Evolutionary conservation across 2,888 invertebrate species (phyloP), one percentile per base, ranked within the genome.

Genomic region (Mayetiola destructor): DNA sequence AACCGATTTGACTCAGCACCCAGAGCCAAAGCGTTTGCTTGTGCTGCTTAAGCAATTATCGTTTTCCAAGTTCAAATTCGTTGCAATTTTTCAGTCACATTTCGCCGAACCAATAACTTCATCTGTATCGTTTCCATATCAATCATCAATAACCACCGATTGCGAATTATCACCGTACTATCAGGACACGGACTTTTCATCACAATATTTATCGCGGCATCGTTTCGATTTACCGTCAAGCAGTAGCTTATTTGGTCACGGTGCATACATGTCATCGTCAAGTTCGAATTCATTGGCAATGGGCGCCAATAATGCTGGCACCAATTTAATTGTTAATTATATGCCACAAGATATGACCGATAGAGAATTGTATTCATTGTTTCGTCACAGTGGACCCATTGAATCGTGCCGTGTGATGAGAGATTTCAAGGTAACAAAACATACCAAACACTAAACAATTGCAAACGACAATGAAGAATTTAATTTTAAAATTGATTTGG

Each of bases 301-400:
- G 59, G 62, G 62, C 12, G 42, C 23, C 23, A 65, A 65, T 53
- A 66, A 67, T 61, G 56, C 73, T 61, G 77, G 76, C 64, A 89
- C 89, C 59, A 94, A 94, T 76, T 79, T 95, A 64, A 95, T 95
- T 64, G 87, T 95, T 67, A 95, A 95, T 77, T 95, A 94, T 73
- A 79, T 95, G 65, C 94, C 95, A 30, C 94, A 94, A 75, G 87
- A 84, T 66, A 86, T 94, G 78, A 88, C 88, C 2, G 94, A 94
- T 70, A 85, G 88, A 68, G 92, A 93, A 67, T 78, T 94, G 58
- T 87, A 85, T 69, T 84, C 85, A 62, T 82, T 94, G 77, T 95
- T 95, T 72, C 81, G 85, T 64, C 83, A 85, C 57, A 84, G 91
- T 64, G 94, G 94, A 55, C 86, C 88, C 21, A 82, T 95, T 53